Evolutionary conservation across 2,888 invertebrate genomes (phyloP), one percentile per base, ranked within the genome.

Genomic region (Drepanosiphum platanoidis): DNA sequence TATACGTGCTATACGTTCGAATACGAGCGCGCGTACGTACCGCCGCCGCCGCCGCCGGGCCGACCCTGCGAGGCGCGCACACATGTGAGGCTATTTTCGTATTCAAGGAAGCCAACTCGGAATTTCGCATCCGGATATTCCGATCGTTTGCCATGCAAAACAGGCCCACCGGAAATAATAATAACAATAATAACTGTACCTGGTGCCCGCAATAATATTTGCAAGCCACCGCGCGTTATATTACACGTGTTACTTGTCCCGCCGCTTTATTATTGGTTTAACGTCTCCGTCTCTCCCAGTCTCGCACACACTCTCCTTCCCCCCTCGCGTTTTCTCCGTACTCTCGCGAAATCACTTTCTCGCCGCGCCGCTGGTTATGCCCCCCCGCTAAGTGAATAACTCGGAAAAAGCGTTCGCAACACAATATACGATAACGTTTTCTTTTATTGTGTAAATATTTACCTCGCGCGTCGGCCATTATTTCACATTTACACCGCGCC

Each of bases 101-200:
- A 82, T 82, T 82, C 82, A 82, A 82, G 58, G 82, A 82, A 82
- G 42, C 42, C 36, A 27, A 18, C 34, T 13, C 34, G 46, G 46
- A 46, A 42, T 68, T 82, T 64, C 64, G n/a, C 32, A 46, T 58
- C 61, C 68, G 64, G 83, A 32, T 27, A 34, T 66, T 42, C 52
- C 74, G n/a, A 83, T 75, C 83, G 83, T 83, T 83, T 83, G 74
- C 83, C 66, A 83, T 83, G 75, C 83, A 83, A 83, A 83, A 83
- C 83, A 83, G 75, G 66, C 66, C n/a, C 66, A 36, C 36, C 39
- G 27, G 18, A 27, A 58, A 39, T 58, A 72, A 42, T 66, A 64
- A 58, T 30, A 77, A 77, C 42, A 78, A 82, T 83, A 83, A 83
- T 52, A 75, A 83, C 66, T 22, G 22, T 46, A 66, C 64, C 70